A percentile compares a stretch with the other conserved stretches of the same genome.
These are phyloP conservation scores for Neuroscelio doddi DNA, from an alignment of 2,888 invertebrate genomes.

Conservation along the genomic window DNA sequence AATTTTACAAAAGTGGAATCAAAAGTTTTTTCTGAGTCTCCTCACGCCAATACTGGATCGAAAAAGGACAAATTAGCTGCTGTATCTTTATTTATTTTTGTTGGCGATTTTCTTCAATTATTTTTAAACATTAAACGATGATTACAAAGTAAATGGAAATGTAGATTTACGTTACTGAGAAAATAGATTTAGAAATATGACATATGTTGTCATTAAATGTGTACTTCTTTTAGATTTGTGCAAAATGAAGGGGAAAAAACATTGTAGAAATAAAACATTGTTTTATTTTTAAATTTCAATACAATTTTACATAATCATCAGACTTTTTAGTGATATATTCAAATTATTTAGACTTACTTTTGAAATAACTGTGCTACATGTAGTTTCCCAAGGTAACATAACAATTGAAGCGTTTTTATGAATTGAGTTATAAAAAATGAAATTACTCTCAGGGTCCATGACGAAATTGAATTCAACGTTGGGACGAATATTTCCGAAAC, in stretches of 20 bases:
- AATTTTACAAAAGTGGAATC: conserved; percentile 71
- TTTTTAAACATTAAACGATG: too few relatives aligned
- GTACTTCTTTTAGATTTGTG: too few relatives aligned
- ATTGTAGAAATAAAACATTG: background rate
- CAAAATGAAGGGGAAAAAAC: too few relatives aligned
- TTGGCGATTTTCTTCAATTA: too few relatives aligned
- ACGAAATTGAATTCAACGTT: conserved; percentile 76
- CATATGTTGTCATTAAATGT: too few relatives aligned
- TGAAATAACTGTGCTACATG: conserved; percentile 38
- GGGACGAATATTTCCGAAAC: conserved; percentile 25
- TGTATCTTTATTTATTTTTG: too few relatives aligned
- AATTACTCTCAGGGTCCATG: conserved; percentile 76
- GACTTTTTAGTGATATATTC: too few relatives aligned
- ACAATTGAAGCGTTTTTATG: conserved; percentile 39
- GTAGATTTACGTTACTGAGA: too few relatives aligned
- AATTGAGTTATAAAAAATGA: conserved; percentile 72
- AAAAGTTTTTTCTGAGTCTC: too few relatives aligned
- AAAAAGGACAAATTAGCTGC: conserved; percentile 44
- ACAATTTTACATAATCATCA: background rate
- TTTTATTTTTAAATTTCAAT: conserved; percentile 2
- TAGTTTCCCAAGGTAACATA: conserved; percentile 74
- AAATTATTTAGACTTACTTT: conserved; percentile 58
- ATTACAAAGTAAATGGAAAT: too few relatives aligned
- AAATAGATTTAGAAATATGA: too few relatives aligned
- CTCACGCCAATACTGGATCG: conserved; percentile 79